These are phyloP conservation scores for Eulithis prunata DNA, from an alignment of 2,888 invertebrate species.

Conservation along the genomic window DNA sequence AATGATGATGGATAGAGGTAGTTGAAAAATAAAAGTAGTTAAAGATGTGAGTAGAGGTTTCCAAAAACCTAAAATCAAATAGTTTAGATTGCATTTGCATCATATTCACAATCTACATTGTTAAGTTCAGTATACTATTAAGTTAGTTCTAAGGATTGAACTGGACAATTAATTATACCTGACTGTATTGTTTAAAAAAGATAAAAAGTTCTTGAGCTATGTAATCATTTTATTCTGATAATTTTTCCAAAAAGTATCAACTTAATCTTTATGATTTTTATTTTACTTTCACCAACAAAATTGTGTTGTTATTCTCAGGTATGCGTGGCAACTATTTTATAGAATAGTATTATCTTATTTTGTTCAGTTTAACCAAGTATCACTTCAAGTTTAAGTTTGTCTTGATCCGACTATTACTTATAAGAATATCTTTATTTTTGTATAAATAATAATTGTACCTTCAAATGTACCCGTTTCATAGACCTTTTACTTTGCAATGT, in stretches of 20 bases:
- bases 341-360: neutral
- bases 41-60: neutral
- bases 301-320: slow-evolving; percentile 4
- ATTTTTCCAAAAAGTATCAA: neutral
- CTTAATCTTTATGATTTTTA: slow-evolving; percentile 7
- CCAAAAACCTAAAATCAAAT: slow-evolving; percentile 21
- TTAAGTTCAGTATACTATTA: slow-evolving; percentile 48
- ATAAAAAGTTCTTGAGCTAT: slow-evolving; percentile 6
- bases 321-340: slow-evolving; percentile 29
- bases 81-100: slow-evolving; percentile 45
- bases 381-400: slow-evolving; percentile 18
- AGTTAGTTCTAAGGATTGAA: slow-evolving; percentile 59
- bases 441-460: slow-evolving; percentile 11
- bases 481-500: slow-evolving; percentile 17
- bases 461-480: neutral
- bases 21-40: too few relatives aligned
- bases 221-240: neutral
- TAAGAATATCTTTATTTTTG: slow-evolving; percentile 32
- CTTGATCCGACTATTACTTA: slow-evolving; percentile 39
- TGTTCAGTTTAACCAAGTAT: neutral
- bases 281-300: slow-evolving; percentile 2
- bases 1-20: too few relatives aligned
- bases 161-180: slow-evolving; percentile 47
- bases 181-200: slow-evolving; percentile 17
- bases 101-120: slow-evolving; percentile 49